A percentile compares a stretch with the other conserved stretches of the same genome.
Evolutionary conservation across 2,797 vertebrate species (phyloP).

Genomic region (Decapterus maruadsi): DNA sequence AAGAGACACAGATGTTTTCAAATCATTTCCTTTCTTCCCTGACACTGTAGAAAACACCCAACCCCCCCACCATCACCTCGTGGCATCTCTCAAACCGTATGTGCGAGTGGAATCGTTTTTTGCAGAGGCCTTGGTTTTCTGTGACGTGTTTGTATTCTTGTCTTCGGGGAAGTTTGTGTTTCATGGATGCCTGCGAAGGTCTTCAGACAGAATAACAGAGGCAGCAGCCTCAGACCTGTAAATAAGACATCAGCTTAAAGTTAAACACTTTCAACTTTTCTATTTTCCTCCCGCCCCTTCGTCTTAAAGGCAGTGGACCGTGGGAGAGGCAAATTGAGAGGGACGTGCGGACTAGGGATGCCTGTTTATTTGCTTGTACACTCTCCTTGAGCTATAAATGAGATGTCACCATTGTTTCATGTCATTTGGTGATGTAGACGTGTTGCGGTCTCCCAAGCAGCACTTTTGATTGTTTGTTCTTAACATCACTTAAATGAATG

Average conservation of each 20-base stretch:
- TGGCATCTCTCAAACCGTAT: constrained; percentile 39
- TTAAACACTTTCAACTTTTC: constrained; percentile 68
- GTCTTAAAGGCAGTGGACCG: constrained; percentile 65
- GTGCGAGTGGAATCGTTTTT: constrained; percentile 51
- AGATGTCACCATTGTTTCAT: constrained; percentile 84
- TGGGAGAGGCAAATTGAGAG: constrained; percentile 82
- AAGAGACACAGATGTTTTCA: constrained; percentile 58
- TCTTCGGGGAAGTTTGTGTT: constrained; percentile 17
- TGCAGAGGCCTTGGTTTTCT: constrained; percentile 28
- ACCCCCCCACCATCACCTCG: constrained; percentile 25
- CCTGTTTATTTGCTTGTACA: constrained; percentile 87
- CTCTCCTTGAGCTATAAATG: constrained; percentile 85
- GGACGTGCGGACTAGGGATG: constrained; percentile 72
- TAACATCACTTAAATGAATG: constrained; percentile 78
- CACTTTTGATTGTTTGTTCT: constrained; percentile 82
- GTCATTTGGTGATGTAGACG: constrained; percentile 74
- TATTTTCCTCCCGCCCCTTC: constrained; percentile 39
- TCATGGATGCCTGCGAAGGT: constrained; percentile 22
- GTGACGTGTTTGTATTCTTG: constrained; percentile 34
- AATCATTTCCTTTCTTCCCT: constrained; percentile 55
- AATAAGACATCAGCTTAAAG: constrained; percentile 77
- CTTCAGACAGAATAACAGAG: constrained; percentile 14
- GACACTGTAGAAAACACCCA: constrained; percentile 35
- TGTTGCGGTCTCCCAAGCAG: constrained; percentile 63
- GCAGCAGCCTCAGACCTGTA: constrained; percentile 43